Evolutionary conservation across 2,113 vertebrate species (phyloP), one percentile per base, ranked within the genome.

Genomic region (Boleophthalmus pectinirostris): DNA sequence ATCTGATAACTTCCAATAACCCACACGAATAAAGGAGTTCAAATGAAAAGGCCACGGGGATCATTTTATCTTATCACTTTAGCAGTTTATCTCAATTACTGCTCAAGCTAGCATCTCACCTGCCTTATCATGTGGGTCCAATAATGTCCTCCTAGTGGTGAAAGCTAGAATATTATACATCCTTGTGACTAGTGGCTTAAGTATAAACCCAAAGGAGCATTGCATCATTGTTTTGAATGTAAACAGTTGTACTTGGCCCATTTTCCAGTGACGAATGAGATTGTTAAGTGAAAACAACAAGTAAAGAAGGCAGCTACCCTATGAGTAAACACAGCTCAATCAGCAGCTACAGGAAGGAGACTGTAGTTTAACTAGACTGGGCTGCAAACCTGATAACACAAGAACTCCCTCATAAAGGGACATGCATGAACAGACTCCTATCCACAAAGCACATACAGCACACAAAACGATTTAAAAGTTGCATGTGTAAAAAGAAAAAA

Each of bases 31-130:
- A 64, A 18, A 35, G 61, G 29, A 11, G 16, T 64, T 38, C 33
- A 38, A 9, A 38, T 38, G 29, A 21, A 38, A 64, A 12, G 29
- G 1, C 25, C 29, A 35, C 60, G 29, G 35, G 8, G n/a, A 38
- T 13, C 2, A 18, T 38, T 64, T 64, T 64, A 81, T 85, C 84
- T 79, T 80, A 86, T 89, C 83, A 73, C 72, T 21, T 65, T 6
- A 35, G 54, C 20, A 74, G 76, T 74, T 70, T 74, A 82, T 81
- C 77, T 73, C 58, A 66, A 72, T 56, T 61, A 61, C 72, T 89
- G 84, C 64, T 77, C 23, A 80, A 51, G 46, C 73, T 88, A 77
- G 38, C 10, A 3, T 77, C 73, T 75, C 89, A 91, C 86, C 46
- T 75, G 46, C 9, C 70, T 33, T 82, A 53, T 53, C 84, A 87